phyloP scores from a whole-genome alignment of 1,140 invertebrate species.

The Calliphora vicina region DNA sequence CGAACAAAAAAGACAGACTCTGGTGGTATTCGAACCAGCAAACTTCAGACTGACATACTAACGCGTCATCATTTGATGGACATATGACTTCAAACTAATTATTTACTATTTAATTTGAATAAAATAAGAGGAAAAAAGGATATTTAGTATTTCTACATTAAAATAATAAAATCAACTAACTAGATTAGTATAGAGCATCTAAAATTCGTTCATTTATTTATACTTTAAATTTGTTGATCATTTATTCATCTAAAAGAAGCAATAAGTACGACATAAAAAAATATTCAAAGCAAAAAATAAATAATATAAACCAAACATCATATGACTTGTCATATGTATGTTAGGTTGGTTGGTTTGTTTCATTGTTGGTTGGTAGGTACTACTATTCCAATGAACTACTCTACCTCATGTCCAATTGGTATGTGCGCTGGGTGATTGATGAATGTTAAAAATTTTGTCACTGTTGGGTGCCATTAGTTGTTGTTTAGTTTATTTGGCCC shows the following conservation, averaged over 20 bases:
- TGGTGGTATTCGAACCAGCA: too few species aligned
- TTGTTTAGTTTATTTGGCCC: constrained; percentile 15
- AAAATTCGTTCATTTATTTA: too few species aligned
- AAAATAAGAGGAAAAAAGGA: too few species aligned
- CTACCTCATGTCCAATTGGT: constrained; percentile 3
- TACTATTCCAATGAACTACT: neutral
- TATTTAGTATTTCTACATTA: too few species aligned
- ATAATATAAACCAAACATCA: constrained; percentile 10
- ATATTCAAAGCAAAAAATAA: neutral
- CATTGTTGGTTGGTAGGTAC: neutral
- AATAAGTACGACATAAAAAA: neutral
- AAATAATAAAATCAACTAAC: too few species aligned
- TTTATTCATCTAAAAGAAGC: neutral
- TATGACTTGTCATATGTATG: constrained; percentile 14
- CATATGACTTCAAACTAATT: too few species aligned
- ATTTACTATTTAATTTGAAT: too few species aligned
- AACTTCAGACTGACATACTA: too few species aligned
- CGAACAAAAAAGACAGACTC: too few species aligned
- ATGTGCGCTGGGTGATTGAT: constrained; percentile 33
- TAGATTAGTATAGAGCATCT: too few species aligned
- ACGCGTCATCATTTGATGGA: too few species aligned
- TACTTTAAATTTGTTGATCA: neutral
- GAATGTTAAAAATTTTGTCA: constrained; percentile 30
- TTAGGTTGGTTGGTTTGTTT: neutral
- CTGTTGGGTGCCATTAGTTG: constrained; percentile 30